Conservation (phyloP, 2,888 invertebrate genomes). For the Melitaea athalia region DNA sequence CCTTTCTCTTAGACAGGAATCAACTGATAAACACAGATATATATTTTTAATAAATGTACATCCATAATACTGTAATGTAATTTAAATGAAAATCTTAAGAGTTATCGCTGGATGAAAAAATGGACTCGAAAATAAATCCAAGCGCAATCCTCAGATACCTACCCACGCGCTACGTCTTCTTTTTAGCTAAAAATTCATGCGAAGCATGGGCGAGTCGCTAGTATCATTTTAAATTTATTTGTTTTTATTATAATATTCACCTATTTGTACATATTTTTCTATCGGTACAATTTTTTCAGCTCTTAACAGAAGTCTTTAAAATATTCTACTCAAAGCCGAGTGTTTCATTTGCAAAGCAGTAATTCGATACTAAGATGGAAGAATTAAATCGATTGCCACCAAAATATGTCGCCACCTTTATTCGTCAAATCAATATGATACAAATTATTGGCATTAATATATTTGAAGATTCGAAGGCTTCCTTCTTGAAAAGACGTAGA, state of each 20-base stretch:
- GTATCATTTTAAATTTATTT: not conserved
- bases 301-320: not conserved
- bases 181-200: too few relatives aligned
- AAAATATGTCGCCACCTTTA: constrained; percentile 38
- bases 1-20: too few relatives aligned
- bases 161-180: too few relatives aligned
- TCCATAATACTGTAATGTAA: too few relatives aligned
- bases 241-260: not conserved
- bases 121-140: too few relatives aligned
- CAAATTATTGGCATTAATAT: constrained; percentile 42
- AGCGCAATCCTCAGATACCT: too few relatives aligned
- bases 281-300: not conserved
- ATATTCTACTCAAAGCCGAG: not conserved
- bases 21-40: too few relatives aligned
- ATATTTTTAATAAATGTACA: too few relatives aligned
- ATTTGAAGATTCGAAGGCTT: constrained; percentile 34
- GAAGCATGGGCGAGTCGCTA: too few relatives aligned
- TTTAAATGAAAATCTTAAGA: too few relatives aligned
- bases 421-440: constrained; percentile 36
- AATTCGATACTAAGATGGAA: constrained; percentile 26
- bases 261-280: too few relatives aligned
- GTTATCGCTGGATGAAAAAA: too few relatives aligned
- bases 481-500: constrained; percentile 23
- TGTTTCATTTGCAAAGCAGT: not conserved
- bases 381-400: constrained; percentile 30